A percentile compares a stretch with the other conserved stretches of the same genome.
Conservation (phyloP, 2,888 invertebrate genomes). For the Nemurella pictetii region DNA sequence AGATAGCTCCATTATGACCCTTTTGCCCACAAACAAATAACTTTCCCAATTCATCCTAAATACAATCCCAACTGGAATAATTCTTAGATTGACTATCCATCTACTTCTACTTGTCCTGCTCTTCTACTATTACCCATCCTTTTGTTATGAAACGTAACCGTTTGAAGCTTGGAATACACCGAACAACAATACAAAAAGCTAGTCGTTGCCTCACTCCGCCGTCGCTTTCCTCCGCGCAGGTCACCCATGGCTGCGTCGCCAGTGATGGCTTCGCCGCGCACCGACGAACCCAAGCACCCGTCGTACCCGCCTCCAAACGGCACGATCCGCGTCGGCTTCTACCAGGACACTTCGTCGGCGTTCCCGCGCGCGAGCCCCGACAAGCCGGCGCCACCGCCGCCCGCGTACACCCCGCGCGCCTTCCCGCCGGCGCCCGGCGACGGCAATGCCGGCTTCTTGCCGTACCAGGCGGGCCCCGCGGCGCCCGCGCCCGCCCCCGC, state of each 20-base stretch:
- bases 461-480: slow-evolving; percentile 31
- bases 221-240: too few relatives aligned
- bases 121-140: too few relatives aligned
- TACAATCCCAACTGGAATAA: too few relatives aligned
- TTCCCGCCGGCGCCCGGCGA: slow-evolving; percentile 38
- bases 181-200: too few relatives aligned
- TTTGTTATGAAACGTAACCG: too few relatives aligned
- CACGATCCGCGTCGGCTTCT: slow-evolving; percentile 83
- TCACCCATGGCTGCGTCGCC: slow-evolving; percentile 59
- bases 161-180: too few relatives aligned
- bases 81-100: too few relatives aligned
- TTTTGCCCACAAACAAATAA: too few relatives aligned
- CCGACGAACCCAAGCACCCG: slow-evolving; percentile 66
- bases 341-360: slow-evolving; percentile 68
- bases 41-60: too few relatives aligned
- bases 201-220: too few relatives aligned
- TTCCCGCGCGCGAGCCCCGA: slow-evolving; percentile 47
- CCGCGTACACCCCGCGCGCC: slow-evolving; percentile 35
- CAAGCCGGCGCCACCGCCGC: slow-evolving; percentile 41
- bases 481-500: neutral
- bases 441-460: slow-evolving; percentile 33
- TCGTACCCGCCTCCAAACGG: slow-evolving; percentile 76
- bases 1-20: too few relatives aligned
- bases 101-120: too few relatives aligned
- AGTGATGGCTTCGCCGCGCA: slow-evolving; percentile 70